Base-by-base conservation (phyloP, 2,113 vertebrate species). In the Eulemur macaco region DNA sequence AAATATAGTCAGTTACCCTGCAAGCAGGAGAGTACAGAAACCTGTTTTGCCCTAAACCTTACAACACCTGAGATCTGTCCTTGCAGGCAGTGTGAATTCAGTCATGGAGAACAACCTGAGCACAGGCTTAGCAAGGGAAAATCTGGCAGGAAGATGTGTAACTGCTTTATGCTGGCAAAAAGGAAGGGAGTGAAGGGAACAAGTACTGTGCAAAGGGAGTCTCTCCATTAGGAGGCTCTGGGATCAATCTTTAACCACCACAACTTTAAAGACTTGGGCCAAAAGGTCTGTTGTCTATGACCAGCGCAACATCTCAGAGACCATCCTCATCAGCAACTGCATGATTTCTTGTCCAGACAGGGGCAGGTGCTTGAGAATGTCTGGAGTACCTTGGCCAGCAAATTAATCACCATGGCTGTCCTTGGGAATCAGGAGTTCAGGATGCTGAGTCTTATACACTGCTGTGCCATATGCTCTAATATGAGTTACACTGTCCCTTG, bases 1-100 rank as follows among this genome's bases (percentile, higher is more conserved):
- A 96, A 86, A 93, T 39, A n/a, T 8, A 84, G 50, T 50, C 47
- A 85, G 92, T 58, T 94, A 76, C 27, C 34, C 77, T 95, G 27
- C 50, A 18, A 93, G 31, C 58, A 96, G 80, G 3, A 50, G 78
- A 89, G 58, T 90, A 96, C 60, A 42, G 74, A 93, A 93, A 54
- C n/a, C 77, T 84, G 37, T 82, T 93, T 60, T 89, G 42, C 71
- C 76, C n/a, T 27, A 39, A 96, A 58, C 54, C 34, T 94, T 73
- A 90, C 54, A 85, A 71, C 17, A 45, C 39, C 68, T 39, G 66
- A 81, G 52, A 81, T 82, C 50, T 76, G 74, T 42, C 25, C 68
- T 86, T 78, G 42, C 74, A 88, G 63, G 87, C 54, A 94, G 10
- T 6, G 11, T 93, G n/a, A 96, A 80, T 82, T 88, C 66, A 89